Base-by-base conservation (phyloP, 2,113 vertebrate genomes). In the Hippopotamus amphibius region DNA sequence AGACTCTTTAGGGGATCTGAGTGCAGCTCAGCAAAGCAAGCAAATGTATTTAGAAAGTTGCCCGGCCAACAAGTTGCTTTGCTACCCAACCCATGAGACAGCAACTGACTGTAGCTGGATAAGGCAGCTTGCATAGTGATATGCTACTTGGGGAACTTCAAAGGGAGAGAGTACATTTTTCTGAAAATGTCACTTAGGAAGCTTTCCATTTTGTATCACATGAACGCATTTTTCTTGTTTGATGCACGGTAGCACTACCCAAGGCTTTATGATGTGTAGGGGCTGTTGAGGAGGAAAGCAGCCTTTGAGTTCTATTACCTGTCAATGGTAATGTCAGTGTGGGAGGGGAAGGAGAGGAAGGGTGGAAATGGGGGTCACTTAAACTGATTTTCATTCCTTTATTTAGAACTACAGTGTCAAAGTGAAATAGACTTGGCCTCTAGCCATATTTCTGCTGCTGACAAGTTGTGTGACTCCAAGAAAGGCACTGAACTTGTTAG, bases 1-100 rank as follows among this genome's bases (percentile, higher is more conserved):
- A 50, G 33, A 82, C 93, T 93, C 82, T 84, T 96, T 65, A 86
- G 74, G 92, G 50, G 57, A 88, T 95, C 59, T 90, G 65, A 97
- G 28, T 79, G 14, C 53, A 84, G 50, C 61, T 26, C 46, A 76
- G 61, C 30, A 93, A 93, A 96, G 26, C 3, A 2, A 87, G 89
- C 48, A 88, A 83, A 65, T 86, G 14, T 82, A 74, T 80, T 93
- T 79, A 86, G n/a, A 61, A 96, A 92, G 88, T 61, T 92, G 46
- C 43, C 90, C 3, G 0, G 77, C 46, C 28, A 96, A 79, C 43
- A 94, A 76, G 43, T 96, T 96, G 37, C 63, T 95, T 95, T 93
- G 55, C 61, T 88, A 50, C 48, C 41, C 72, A 87, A 93, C 61
- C 33, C 91, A 69, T 33, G 30, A 93, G 55, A 88, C 19, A 84